Conservation (phyloP, 2,797 vertebrate genomes). For the Pagetopsis macropterus region DNA sequence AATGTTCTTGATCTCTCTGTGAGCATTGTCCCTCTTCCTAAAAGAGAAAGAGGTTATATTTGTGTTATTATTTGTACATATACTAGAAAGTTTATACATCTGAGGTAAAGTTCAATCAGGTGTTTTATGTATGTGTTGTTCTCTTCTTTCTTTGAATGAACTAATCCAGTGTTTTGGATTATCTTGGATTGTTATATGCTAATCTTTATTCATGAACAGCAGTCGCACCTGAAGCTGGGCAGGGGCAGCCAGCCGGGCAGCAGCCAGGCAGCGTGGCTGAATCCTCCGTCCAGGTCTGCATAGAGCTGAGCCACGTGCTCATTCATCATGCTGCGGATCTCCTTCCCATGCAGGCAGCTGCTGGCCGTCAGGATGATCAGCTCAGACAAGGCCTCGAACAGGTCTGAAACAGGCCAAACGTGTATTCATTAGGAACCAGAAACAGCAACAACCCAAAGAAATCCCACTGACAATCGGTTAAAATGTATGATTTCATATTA, state of each 20-base stretch:
- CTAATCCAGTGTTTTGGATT: not conserved
- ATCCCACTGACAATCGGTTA: not conserved
- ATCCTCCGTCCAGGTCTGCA: constrained; percentile 95
- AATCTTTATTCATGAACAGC: not conserved
- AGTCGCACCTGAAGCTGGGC: constrained; percentile 94
- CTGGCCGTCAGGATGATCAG: constrained; percentile 98
- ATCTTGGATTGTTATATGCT: not conserved
- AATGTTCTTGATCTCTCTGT: constrained; percentile 93
- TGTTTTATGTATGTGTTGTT: not conserved
- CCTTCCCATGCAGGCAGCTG: constrained; percentile 94
- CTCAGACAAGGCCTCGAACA: constrained; percentile 95
- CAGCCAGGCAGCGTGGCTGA: constrained; percentile 95
- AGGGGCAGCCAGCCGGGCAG: constrained; percentile 95
- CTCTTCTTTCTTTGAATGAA: not conserved
- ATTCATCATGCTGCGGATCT: constrained; percentile 90
- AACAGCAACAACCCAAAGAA: not conserved
- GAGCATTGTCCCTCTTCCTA: constrained; percentile 93
- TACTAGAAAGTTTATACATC: not conserved
- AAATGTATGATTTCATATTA: not conserved
- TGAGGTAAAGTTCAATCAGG: not conserved
- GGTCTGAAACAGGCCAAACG: constrained; percentile 79
- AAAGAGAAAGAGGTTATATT: not conserved
- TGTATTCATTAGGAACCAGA: not conserved
- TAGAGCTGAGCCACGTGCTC: constrained; percentile 95
- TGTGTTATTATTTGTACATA: too few species aligned